Conservation (phyloP, 2,888 invertebrate species). For the Corbicula japonica region DNA sequence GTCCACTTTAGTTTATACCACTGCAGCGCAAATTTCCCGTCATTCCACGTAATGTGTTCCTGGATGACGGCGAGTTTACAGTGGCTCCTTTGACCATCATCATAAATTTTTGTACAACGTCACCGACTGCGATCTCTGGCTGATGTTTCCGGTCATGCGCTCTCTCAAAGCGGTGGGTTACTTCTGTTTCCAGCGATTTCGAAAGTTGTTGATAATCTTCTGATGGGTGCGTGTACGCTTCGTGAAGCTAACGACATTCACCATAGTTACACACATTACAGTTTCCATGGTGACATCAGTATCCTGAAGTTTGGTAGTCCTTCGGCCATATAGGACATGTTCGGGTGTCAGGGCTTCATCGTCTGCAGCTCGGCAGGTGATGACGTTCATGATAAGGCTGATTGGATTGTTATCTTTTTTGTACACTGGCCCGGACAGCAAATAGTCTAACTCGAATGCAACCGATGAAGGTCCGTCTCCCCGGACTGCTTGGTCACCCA, state of each 20-base stretch:
- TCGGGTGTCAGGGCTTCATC: too few relatives aligned
- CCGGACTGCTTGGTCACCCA: conserved; percentile 5
- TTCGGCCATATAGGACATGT: too few relatives aligned
- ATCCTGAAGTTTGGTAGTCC: too few relatives aligned
- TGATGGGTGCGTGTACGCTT: too few relatives aligned
- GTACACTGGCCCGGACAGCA: conserved; percentile 1
- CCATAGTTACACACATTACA: too few relatives aligned
- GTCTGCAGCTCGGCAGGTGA: conserved; percentile 1
- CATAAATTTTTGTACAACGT: neutral
- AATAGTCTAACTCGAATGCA: neutral
- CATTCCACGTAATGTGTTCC: neutral
- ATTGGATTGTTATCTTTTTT: neutral
- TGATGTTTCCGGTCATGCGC: conserved; percentile 1
- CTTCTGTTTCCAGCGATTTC: too few relatives aligned
- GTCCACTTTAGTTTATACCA: neutral
- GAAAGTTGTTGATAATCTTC: too few relatives aligned
- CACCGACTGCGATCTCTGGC: neutral
- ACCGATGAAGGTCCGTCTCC: neutral
- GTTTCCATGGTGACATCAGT: too few relatives aligned
- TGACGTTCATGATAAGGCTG: too few relatives aligned
- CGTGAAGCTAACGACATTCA: too few relatives aligned
- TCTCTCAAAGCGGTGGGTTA: too few relatives aligned
- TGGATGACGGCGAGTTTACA: neutral
- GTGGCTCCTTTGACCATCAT: neutral
- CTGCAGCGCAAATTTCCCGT: conserved; percentile 1